Evolutionary conservation across 2,797 vertebrate species (phyloP), one percentile per base, ranked within the genome.

Genomic region (Acipenser transmontanus): DNA sequence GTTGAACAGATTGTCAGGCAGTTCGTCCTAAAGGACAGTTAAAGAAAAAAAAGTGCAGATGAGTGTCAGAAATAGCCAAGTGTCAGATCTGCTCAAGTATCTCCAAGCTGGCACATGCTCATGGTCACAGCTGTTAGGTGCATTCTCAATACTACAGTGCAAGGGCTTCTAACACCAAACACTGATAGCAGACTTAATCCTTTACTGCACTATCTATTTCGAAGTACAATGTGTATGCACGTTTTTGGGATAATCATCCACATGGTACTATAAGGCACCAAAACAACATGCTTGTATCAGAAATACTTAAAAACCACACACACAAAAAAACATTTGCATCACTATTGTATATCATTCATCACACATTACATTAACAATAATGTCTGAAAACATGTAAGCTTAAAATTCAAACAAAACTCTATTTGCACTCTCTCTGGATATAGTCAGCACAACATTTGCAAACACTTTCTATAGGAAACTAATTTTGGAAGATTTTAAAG

Each of bases 11-110:
- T 91, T 94, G 93, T 89, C 91, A 92, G 88, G 89, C 89, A 93
- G 91, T 82, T 81, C 70, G 78, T 78, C 78, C 73, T 69, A 84
- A 65, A 78, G 77, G 75, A 78, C 74, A 85, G 79, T 82, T 10
- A 56, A 49, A 75, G 78, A 34, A 17, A 34, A 56, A 49, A 75
- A 79, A 88, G 87, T 91, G 79, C 92, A 94, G 93, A 96, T 93
- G 94, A 93, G 90, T 93, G 91, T 95, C 92, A 93, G 93, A 95
- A 97, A 96, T 93, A 93, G 87, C 87, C 91, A 89, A 91, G 87
- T 91, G 89, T 93, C 86, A 89, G 87, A 92, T 92, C 87, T 92
- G 87, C 89, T 94, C 86, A 89, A 94, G 91, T 92, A 89, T 92
- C 89, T 84, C 84, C 82, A 87, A 91, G 88, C 88, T 93, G 91